Evolutionary conservation across 2,113 vertebrate species (phyloP).

Genomic region (Rattus norvegicus): GRCr8 NC_086022.1:36300001-36300500

Average conservation of each 20-base stretch:
- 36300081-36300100: background rate
- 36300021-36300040: background rate
- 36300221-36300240: background rate
- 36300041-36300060: background rate
- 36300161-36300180: background rate
- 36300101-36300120: background rate
- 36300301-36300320: constrained; percentile 36
- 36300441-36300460: accelerated
- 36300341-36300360: background rate
- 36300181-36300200: background rate
- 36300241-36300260: background rate
- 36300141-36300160: background rate
- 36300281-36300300: constrained; percentile 18
- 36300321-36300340: background rate
- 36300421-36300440: background rate
- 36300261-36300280: background rate
- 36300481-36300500: background rate
- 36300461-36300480: background rate
- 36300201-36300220: background rate
- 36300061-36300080: background rate
- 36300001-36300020: constrained; percentile 16
- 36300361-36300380: background rate
- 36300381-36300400: background rate
- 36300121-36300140: background rate
- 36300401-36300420: background rate